Evolutionary conservation across 2,888 invertebrate genomes (phyloP), one percentile per base, ranked within the genome.

Genomic region (Pseudeuparius sepicola): DNA sequence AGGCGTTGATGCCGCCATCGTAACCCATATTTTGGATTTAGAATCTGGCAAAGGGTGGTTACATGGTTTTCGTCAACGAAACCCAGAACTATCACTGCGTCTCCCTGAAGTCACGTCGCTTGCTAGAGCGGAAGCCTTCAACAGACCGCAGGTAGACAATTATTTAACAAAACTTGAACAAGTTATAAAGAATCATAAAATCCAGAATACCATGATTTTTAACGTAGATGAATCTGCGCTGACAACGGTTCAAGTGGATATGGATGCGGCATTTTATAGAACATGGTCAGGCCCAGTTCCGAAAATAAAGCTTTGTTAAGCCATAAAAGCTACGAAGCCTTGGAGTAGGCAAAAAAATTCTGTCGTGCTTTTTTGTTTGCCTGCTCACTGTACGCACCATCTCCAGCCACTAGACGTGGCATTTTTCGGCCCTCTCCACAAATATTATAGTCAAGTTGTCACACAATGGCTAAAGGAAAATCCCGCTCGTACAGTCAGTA

Each of bases 61-160:
- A 3, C 23, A 28, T 34, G 23, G 34, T 10, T 34, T 31, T 31
- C 31, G 32, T 4, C 12, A 41, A 31, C 33, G 36, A 10, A 26
- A 39, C 28, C 24, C 39, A 3, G 17, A 34, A 20, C 24, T 36
- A 27, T 36, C 31, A 18, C 30, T 41, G 18, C 24, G 34, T 3
- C 30, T 37, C 10, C 35, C 43, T 31, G 40, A 43, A 31, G 34
- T 36, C n/a, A 40, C 40, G 14, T 43, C 38, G 5, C 27, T 37
- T 20, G 37, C 42, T 11, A 36, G 39, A 34, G 39, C 34, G 20
- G 28, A 39, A 25, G 39, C 39, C 2, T 42, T 42, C 28, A 39
- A 39, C 31, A 36, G 20, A 14, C 36, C 38, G 27, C 35, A 41
- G 30, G n/a, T n/a, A n/a, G n/a, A n/a, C n/a, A n/a, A 11, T 4